Conservation (phyloP, 2,113 vertebrate genomes). For the Butorides virescens region DNA sequence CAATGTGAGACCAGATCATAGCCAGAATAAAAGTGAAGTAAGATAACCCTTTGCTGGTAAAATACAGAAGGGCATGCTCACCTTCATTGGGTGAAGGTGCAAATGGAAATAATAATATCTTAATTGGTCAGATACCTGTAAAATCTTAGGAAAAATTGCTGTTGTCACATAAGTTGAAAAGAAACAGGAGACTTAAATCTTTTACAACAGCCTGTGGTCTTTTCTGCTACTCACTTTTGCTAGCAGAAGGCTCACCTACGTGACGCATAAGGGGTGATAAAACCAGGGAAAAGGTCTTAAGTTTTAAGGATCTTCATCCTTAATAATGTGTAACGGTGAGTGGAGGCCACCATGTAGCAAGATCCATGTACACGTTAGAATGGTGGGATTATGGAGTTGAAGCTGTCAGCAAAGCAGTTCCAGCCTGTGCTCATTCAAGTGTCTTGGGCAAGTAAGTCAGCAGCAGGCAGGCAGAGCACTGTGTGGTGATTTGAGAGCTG, state of each 20-base stretch:
- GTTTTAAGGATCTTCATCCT: background rate
- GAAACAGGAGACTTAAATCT: background rate
- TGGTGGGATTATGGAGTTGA: background rate
- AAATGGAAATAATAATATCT: background rate
- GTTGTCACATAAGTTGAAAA: background rate
- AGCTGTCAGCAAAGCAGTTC: background rate
- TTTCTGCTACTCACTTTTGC: background rate
- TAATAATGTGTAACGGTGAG: background rate
- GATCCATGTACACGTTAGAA: background rate
- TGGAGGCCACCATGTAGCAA: background rate
- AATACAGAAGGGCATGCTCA: background rate
- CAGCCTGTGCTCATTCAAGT: background rate
- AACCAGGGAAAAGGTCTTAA: background rate
- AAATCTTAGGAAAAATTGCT: background rate
- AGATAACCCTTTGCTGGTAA: background rate
- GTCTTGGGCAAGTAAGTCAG: background rate
- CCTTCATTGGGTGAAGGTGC: background rate
- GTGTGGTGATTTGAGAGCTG: background rate
- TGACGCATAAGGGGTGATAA: background rate
- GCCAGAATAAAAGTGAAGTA: background rate
- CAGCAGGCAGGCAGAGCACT: accelerated
- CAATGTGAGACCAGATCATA: background rate
- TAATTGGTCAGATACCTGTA: background rate
- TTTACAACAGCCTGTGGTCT: background rate
- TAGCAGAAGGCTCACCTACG: background rate